A percentile compares a stretch with the other conserved stretches of the same genome.
Evolutionary conservation across 2,113 vertebrate species (phyloP).

Genomic region (Orientallactaga bullata): DNA sequence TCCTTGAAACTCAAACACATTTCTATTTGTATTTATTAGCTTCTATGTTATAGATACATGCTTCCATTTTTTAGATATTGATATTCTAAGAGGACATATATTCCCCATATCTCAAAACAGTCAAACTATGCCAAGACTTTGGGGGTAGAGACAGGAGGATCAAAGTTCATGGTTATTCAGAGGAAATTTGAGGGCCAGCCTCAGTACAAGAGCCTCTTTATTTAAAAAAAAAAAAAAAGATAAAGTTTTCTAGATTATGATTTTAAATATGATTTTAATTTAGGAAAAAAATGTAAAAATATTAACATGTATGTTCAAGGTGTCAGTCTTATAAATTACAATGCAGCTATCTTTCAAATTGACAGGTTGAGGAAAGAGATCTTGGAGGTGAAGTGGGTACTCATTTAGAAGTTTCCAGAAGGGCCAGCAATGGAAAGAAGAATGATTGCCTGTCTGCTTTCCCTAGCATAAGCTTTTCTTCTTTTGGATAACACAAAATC

Average conservation of each 20-base stretch:
- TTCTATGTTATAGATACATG: neutral
- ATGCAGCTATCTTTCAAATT: conserved; percentile 77
- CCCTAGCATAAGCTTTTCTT: conserved; percentile 71
- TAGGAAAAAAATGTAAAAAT: conserved; percentile 44
- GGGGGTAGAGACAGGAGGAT: neutral
- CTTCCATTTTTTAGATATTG: too few species aligned
- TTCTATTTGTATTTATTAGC: neutral
- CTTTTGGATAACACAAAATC: conserved; percentile 79
- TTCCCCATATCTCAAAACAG: neutral
- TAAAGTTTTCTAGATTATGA: neutral
- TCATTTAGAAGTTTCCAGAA: conserved; percentile 71
- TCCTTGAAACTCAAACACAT: conserved; percentile 13
- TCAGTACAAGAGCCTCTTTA: too few species aligned
- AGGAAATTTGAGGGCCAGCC: too few species aligned
- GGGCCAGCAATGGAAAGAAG: conserved; percentile 71
- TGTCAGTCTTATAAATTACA: conserved; percentile 69
- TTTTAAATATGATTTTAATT: conserved; percentile 70
- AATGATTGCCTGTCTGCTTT: conserved; percentile 75
- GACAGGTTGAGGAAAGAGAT: conserved; percentile 74
- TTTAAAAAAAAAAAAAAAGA: too few species aligned
- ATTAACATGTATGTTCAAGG: conserved; percentile 77
- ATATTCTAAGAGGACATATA: neutral
- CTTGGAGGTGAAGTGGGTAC: conserved; percentile 68
- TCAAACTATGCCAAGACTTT: too few species aligned
- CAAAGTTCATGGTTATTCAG: too few species aligned